Evolutionary conservation across 2,113 vertebrate species (phyloP).

Genomic region (Gavia stellata): DNA sequence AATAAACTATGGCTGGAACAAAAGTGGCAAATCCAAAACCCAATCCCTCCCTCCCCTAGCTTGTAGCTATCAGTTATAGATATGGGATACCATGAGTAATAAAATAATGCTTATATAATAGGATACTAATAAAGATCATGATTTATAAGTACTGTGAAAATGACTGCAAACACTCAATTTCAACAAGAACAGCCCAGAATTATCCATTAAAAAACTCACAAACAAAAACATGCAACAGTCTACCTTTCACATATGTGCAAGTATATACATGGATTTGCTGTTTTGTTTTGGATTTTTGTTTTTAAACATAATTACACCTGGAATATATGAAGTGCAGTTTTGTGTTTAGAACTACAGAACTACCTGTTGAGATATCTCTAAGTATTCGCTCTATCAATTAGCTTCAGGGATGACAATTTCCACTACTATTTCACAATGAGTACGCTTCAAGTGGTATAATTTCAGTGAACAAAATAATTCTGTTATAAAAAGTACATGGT

Average conservation of each 20-base stretch:
- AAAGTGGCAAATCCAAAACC: background rate
- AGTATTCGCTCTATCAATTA: background rate
- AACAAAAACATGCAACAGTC: background rate
- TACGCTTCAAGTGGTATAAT: background rate
- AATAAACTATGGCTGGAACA: background rate
- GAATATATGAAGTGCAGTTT: background rate
- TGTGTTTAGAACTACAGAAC: background rate
- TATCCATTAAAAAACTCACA: background rate
- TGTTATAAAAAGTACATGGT: fast-evolving
- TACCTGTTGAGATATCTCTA: background rate
- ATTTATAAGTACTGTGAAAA: background rate
- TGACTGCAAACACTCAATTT: background rate
- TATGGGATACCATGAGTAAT: background rate
- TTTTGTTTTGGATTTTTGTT: background rate
- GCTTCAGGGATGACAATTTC: background rate
- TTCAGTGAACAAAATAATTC: background rate
- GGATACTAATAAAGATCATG: background rate
- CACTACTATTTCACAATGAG: background rate
- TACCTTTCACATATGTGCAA: background rate
- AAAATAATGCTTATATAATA: background rate
- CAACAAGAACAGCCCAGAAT: background rate
- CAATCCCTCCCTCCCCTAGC: fast-evolving
- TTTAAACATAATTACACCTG: background rate
- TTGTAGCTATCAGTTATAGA: background rate
- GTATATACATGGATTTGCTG: background rate